Base-by-base conservation (phyloP, 1,140 invertebrate genomes). In the Homarus americanus region DNA sequence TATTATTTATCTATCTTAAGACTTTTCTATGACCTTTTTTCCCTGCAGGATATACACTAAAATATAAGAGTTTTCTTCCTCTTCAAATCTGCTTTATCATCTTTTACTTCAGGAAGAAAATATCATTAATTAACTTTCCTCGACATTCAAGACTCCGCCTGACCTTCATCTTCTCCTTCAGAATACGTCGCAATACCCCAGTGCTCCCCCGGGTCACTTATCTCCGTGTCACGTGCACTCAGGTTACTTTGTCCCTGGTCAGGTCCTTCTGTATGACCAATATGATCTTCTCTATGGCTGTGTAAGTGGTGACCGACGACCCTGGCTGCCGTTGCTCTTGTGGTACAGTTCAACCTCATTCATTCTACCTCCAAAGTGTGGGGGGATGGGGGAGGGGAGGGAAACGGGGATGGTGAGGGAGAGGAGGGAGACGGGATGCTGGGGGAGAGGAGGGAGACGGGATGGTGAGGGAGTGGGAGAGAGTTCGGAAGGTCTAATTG, bases 261-360 rank as follows among this genome's bases (percentile, higher is more conserved):
- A 73, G 40, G 83, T 75, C 83, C 75, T 85, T 73, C 69, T 85
- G 12, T 85, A 75, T 44, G 69, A 85, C 83, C 83, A 75, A 32
- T 85, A 73, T 44, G 41, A 73, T 41, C 83, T 85, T 58, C 83
- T 73, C 66, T 85, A 73, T 75, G 83, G 69, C 38, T 85, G 83
- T 53, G 83, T 85, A 85, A 85, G 83, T 85, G 66, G 40, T 28
- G 40, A 41, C 63, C 44, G 76, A 9, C 20, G 78, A 80, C 40
- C 73, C 73, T 82, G 12, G n/a, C 36, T 53, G 79, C 15, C 9
- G 78, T 44, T 80, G 41, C 78, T 38, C 24, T 4, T 28, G 78
- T 80, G 78, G 40, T 53, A 44, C 34, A 82, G 49, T 63, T 53
- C 49, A 36, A 24, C 79, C 49, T 82, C 79, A 63, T 63, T 82